Evolutionary conservation across 2,797 vertebrate genomes (phyloP), one percentile per base, ranked within the genome.

Genomic region (Rhinatrema bivittatum): DNA sequence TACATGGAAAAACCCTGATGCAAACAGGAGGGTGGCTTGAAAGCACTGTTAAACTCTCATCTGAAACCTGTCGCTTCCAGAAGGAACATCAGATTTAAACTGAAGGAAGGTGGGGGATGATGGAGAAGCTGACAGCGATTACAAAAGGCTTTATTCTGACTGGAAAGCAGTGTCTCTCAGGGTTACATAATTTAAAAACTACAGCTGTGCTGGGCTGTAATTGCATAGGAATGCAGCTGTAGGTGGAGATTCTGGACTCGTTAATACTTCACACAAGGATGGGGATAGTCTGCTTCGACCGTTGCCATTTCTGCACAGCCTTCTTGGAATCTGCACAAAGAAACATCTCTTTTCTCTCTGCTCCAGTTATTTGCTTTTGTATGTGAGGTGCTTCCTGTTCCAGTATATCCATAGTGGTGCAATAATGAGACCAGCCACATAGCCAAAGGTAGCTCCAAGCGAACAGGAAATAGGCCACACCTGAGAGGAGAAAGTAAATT

Each of bases 381-480:
- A 97, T 8, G 90, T 94, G 55, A 96, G 90, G 62, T 88, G 89
- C 70, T 98, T 95, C 65, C 90, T 86, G 56, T 97, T 89, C 78
- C 90, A 93, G 65, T 94, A 89, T 81, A 98, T 95, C 93, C 93
- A 98, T 22, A 84, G 60, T 5, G 94, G 93, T 48, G 91, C 91
- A 30, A 82, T 77, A 22, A 92, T 60, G 24, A 97, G 89, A 46
- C 94, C 91, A 5, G 84, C 82, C 66, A 87, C 35, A 24, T 91
- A 96, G 44, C 94, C 93, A 52, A 89, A 84, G 38, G 84, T 90
- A 17, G 89, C 86, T 38, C 94, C 94, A 1, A 98, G 83, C 12
- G 93, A 94, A 76, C 95, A 98, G 62, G 94, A 94, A 45, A 97
- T 81, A 36, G 95, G 94, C 95, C 94, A 98, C 20, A 91, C 91